Evolutionary conservation across 2,797 vertebrate genomes (phyloP).

Genomic region (Lates japonicus): DNA sequence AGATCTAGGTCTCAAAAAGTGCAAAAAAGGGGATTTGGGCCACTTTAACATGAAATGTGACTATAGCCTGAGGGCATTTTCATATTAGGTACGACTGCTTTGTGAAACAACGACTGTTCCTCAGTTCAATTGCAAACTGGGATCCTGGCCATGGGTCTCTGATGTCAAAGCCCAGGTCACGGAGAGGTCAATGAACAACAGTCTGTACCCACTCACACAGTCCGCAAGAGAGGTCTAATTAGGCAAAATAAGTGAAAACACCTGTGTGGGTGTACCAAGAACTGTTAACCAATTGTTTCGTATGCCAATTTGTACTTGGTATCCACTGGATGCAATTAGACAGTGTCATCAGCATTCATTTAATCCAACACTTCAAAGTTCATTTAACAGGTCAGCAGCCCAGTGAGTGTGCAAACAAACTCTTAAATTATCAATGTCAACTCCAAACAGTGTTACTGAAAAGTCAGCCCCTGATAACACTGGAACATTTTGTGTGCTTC

Average conservation of each 20-base stretch:
- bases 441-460: constrained; percentile 10
- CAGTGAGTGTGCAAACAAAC: constrained; percentile 4
- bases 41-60: too few relatives aligned
- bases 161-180: background rate
- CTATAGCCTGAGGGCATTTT: background rate
- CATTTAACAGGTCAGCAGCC: background rate
- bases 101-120: too few relatives aligned
- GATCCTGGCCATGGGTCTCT: too few relatives aligned
- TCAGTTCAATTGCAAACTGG: too few relatives aligned
- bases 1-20: background rate
- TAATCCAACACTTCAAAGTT: background rate
- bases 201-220: background rate
- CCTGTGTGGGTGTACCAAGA: background rate
- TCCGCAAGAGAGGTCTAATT: background rate
- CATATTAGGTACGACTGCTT: too few relatives aligned
- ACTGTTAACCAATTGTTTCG: background rate
- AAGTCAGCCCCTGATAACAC: constrained; percentile 3
- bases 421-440: constrained; percentile 1
- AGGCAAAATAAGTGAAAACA: background rate
- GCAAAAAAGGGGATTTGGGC: background rate
- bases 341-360: background rate
- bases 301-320: background rate
- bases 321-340: background rate
- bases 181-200: background rate
- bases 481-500: background rate